Conservation (phyloP, 2,797 vertebrate species). For the Knipowitschia caucasica region DNA sequence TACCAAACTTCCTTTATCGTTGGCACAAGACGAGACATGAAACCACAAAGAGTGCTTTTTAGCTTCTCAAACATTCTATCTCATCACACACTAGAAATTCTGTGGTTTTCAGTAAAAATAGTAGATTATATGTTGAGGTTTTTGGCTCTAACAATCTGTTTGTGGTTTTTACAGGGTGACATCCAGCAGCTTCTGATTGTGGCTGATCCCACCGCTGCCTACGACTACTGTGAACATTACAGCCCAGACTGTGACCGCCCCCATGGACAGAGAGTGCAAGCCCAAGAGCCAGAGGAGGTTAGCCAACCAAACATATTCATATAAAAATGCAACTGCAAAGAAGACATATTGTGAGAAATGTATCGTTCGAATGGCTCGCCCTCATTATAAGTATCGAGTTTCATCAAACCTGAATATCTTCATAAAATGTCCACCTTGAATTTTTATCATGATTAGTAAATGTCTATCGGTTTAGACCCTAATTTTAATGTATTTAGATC, state of each 20-base stretch:
- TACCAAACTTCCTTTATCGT: conserved; percentile 1
- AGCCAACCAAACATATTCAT: conserved; percentile 23
- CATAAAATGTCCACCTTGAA: no score
- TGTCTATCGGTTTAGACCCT: no score
- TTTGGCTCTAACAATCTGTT: neutral
- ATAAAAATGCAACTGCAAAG: neutral
- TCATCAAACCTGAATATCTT: no score
- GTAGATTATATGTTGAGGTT: neutral
- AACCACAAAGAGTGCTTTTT: conserved; percentile 7
- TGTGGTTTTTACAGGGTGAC: conserved; percentile 81
- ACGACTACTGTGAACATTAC: conserved; percentile 97
- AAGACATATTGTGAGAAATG: neutral
- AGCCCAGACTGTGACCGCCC: conserved; percentile 94
- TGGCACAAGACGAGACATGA: conserved; percentile 39
- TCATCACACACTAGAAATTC: conserved; percentile 1
- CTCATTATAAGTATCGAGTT: no score
- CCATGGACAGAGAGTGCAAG: conserved; percentile 81
- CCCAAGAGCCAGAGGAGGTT: conserved; percentile 92
- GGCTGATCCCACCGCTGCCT: conserved; percentile 88
- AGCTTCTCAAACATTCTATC: conserved; percentile 3
- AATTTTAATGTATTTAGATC: neutral
- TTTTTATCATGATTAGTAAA: no score
- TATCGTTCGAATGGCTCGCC: no score
- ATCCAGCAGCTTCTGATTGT: conserved; percentile 95
- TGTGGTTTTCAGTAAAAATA: neutral